Evolutionary conservation across 2,797 vertebrate species (phyloP), one percentile per base, ranked within the genome.

Genomic region (Karalla daura): DNA sequence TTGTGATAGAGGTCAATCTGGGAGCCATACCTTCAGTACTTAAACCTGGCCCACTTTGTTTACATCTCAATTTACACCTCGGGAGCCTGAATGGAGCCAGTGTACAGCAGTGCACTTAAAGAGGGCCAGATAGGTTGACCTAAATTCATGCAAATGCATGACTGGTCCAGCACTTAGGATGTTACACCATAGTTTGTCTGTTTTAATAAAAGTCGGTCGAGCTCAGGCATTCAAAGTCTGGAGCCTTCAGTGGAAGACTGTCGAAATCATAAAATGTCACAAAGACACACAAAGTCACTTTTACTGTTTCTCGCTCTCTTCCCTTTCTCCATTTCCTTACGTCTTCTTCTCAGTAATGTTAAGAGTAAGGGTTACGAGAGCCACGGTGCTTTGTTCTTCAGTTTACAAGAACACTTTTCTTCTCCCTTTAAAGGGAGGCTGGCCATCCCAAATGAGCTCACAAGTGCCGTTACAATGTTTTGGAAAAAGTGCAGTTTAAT

Each of bases 31-130:
- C 51, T 69, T 56, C 46, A 46, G 59, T 7, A 4, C 55, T 51
- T 66, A 61, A 52, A 76, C 62, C 54, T 72, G 70, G 54, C 63
- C 43, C 60, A 50, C 61, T 84, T 89, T 85, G 80, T 87, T 87
- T 84, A 72, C 58, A 52, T 82, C 78, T 80, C 86, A 88, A 41
- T 87, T 87, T 87, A 81, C 80, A 76, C 74, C 61, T 68, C 11
- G 17, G 28, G 64, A 44, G 20, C 54, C 28, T 87, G 61, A 90
- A 88, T 81, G 64, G 63, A 27, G n/a, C 15, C 74, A 76, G 55
- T 88, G 72, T 84, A 66, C 40, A 37, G 25, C 25, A 63, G 30
- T 33, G 43, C 37, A 61, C 47, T 69, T 71, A 63, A 67, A 76
- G 30, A 74, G 39, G 30, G 11, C 18, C 20, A 5, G 24, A 81